phyloP scores from a whole-genome alignment of 1,140 invertebrate genomes.

The Penaeus vannamei region DNA sequence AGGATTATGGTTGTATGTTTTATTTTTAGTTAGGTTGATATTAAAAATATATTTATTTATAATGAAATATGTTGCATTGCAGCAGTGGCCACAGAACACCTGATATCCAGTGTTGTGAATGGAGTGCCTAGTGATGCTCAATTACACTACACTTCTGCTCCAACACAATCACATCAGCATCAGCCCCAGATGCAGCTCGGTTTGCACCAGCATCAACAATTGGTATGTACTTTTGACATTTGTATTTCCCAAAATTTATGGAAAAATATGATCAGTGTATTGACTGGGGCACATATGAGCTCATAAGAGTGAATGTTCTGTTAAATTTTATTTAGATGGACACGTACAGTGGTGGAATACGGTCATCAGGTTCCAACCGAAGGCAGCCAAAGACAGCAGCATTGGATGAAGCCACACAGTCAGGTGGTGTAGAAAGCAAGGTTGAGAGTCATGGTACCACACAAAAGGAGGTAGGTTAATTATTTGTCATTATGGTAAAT shows the following conservation, averaged over 20 bases:
- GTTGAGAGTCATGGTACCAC: constrained; percentile 28
- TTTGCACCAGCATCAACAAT: constrained; percentile 39
- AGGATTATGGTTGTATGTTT: no score
- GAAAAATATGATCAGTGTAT: no score
- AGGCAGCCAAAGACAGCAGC: neutral
- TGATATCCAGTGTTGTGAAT: constrained; percentile 46
- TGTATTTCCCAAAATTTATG: neutral
- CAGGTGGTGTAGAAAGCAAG: constrained; percentile 36
- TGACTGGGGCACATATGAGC: no score
- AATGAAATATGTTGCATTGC: neutral
- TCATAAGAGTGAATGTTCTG: neutral
- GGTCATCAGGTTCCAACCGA: neutral
- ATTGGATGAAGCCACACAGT: neutral
- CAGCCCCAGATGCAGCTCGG: constrained; percentile 7
- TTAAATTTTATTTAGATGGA: constrained; percentile 6
- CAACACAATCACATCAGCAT: neutral
- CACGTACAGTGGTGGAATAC: constrained; percentile 33
- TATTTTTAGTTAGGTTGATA: no score
- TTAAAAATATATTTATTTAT: no score
- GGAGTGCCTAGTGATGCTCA: constrained; percentile 35
- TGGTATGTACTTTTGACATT: neutral
- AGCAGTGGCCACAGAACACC: constrained; percentile 39
- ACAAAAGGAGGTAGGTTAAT: constrained; percentile 34
- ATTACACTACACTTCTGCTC: constrained; percentile 38
- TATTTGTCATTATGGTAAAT: no score